Evolutionary conservation across 2,113 vertebrate species (phyloP).

Genomic region (Cryptoleucopteryx plumbea): DNA sequence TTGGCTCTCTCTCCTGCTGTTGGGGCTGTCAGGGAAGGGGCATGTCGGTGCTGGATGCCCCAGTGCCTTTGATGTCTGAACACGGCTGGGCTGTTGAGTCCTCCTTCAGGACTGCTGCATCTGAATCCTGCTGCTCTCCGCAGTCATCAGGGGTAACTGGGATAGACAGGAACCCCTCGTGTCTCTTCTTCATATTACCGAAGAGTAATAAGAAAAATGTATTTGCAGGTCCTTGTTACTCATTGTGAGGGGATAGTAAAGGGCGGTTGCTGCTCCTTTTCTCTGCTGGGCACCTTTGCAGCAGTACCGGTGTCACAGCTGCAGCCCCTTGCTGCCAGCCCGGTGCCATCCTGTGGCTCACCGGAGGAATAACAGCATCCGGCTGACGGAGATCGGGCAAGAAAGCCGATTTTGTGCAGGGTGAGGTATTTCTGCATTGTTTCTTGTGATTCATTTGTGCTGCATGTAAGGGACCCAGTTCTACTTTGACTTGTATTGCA

Average conservation of each 20-base stretch:
- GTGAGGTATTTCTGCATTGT: neutral
- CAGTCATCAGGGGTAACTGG: neutral
- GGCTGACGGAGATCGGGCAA: fast-evolving
- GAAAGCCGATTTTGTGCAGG: neutral
- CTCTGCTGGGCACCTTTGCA: neutral
- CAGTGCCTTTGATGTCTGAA: neutral
- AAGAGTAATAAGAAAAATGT: neutral
- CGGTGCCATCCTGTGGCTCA: neutral
- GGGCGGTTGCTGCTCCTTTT: neutral
- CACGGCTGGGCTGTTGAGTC: neutral
- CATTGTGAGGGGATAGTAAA: neutral
- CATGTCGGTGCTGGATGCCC: neutral
- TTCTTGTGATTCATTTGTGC: neutral
- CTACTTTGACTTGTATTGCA: neutral
- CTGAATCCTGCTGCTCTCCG: neutral
- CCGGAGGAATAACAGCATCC: neutral
- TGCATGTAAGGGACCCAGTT: neutral
- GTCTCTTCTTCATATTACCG: fast-evolving
- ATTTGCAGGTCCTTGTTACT: neutral
- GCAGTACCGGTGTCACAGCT: neutral
- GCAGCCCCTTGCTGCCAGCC: neutral
- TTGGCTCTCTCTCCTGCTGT: neutral
- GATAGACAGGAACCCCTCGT: neutral
- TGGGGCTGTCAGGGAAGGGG: neutral
- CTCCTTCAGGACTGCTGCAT: fast-evolving